Base-by-base conservation (phyloP, 2,888 invertebrate species). In the Synergus itoensis region DNA sequence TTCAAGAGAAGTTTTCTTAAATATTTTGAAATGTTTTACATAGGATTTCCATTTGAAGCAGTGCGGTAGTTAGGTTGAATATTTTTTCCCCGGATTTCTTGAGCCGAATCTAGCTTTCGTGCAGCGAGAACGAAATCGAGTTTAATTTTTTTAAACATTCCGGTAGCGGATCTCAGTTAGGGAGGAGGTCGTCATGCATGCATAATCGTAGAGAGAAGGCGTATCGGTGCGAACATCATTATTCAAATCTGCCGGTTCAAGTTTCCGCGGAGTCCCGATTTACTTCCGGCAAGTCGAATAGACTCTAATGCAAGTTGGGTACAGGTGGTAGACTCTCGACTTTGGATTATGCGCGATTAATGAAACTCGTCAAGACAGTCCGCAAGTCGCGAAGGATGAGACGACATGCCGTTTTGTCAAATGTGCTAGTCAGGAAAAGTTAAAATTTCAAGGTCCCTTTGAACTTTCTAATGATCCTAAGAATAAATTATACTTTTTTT, bases 201-300 rank as follows among this genome's bases (percentile, higher is more conserved):
- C 83, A 83, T 83, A 82, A 83, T 82, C 79, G 79, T 45, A 79
- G 77, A 81, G 77, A 81, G 80, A 80, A 81, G 73, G 77, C 65
- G 79, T 69, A 81, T 69, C 73, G 73, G 76, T 76, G 75, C 81
- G 78, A 80, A 80, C 79, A 76, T 77, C 79, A 80, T 82, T 80
- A 82, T 82, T 82, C 80, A 82, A 81, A 82, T 82, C 64, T 77
- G n/a, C 48, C 60, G 77, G 73, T 76, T 75, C 77, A 79, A 82
- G 82, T 82, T 82, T 79, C 48, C 62, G 76, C 64, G 77, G 40
- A 67, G 62, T 76, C 73, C 77, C 40, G 57, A 65, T 69, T 53
- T 63, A 67, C 69, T 76, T 79, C 77, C 78, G 62, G 76, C 76
- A 75, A 81, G 63, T 76, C 73, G 75, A 69, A 76, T 79, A 77